Base-by-base conservation (phyloP, 2,113 vertebrate genomes). In the Pao palembangensis region DNA sequence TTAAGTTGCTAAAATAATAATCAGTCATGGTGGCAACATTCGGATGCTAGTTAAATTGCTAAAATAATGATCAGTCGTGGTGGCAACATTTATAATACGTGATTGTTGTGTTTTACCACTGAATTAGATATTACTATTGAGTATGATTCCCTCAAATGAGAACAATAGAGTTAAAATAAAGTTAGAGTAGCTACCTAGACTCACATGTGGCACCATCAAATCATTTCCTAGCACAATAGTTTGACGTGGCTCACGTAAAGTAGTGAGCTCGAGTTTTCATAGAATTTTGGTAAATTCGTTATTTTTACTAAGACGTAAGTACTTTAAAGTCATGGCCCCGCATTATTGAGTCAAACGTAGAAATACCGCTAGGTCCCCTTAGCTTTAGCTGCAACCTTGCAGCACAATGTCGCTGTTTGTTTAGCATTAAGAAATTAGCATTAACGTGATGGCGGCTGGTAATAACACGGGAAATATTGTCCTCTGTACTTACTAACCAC, bases 121-220 rank as follows among this genome's bases (percentile, higher is more conserved):
- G n/a, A 17, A 17, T 2, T 0, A 16, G 3, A 2, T 10, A 23
- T 8, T 61, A 34, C 5, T 44, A 38, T 11, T 38, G 4, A 38
- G 11, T 38, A 10, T 67, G 18, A 19, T 18, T 47, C 12, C 10
- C 0, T 11, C 5, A 1, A 11, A 8, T 1, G n/a, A 15, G 14
- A 20, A 25, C 20, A n/a, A n/a, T 15, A 56, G 16, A 3, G 15
- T 56, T 19, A 15, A 42, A 46, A 16, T 3, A 44, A 18, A 65
- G 19, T 42, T 50, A 1, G 44, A 53, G 58, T 57, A 43, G 61
- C 64, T 83, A 73, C 58, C 64, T 64, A 21, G 41, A 57, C 25
- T 23, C 63, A 46, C 66, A 21, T 12, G 41, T 8, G 28, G 44
- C 44, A 47, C 15, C 44, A 44, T 17, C 11, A 47, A 47, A 38